Conservation (phyloP, 2,113 vertebrate genomes). For the Myiozetetes cayanensis region DNA sequence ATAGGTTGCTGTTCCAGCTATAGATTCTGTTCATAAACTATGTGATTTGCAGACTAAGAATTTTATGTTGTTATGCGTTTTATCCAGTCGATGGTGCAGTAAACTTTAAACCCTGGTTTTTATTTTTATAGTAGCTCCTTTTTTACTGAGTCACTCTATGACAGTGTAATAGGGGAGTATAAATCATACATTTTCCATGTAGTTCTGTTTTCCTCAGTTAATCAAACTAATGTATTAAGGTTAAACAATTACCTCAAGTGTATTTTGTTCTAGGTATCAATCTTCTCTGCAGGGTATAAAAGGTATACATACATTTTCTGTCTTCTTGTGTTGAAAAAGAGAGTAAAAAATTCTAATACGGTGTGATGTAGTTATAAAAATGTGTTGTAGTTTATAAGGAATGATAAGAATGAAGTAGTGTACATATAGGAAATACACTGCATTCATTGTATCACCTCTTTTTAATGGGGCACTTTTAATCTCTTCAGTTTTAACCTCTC, state of each 20-base stretch:
- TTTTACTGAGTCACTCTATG: not conserved
- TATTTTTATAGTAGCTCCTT: not conserved
- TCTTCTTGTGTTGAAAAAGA: not conserved
- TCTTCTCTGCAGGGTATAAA: not conserved
- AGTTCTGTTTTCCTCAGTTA: not conserved
- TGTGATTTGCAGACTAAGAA: not conserved
- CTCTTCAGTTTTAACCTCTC: not conserved
- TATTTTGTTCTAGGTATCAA: not conserved
- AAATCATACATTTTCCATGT: not conserved
- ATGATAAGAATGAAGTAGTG: not conserved
- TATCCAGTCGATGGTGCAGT: not conserved
- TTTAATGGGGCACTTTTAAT: not conserved
- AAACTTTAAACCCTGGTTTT: not conserved
- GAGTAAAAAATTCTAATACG: not conserved
- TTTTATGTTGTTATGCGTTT: not conserved
- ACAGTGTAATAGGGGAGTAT: not conserved
- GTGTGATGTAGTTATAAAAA: not conserved
- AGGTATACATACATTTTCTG: rapidly evolving
- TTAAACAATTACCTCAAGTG: not conserved
- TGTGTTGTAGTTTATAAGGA: not conserved
- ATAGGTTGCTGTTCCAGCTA: not conserved
- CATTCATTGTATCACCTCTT: not conserved
- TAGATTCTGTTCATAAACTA: not conserved
- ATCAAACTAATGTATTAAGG: not conserved
- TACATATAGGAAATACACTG: not conserved